Conservation (phyloP, 2,113 vertebrate genomes). For the Melanerpes formicivorus region DNA sequence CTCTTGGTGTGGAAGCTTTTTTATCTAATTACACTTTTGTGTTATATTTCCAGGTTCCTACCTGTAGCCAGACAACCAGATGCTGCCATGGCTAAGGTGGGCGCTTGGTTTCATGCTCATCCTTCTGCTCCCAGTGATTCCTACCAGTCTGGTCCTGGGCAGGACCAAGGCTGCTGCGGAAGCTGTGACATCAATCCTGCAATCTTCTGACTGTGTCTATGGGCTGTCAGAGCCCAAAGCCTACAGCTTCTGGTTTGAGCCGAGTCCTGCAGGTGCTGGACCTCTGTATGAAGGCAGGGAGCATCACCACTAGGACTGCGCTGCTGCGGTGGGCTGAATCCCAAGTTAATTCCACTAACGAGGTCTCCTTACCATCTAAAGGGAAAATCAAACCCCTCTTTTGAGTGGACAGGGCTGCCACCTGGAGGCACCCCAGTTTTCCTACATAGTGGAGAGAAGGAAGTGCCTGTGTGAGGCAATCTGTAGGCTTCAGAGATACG, state of each 20-base stretch:
- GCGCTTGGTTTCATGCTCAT: background rate
- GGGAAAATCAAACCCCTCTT: background rate
- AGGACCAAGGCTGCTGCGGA: background rate
- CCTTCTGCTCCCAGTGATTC: background rate
- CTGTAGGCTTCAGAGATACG: background rate
- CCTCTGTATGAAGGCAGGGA: background rate
- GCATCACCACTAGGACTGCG: background rate
- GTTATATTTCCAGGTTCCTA: background rate
- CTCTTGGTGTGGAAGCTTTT: background rate
- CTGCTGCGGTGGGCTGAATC: background rate
- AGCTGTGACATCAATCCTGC: background rate
- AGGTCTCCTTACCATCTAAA: background rate
- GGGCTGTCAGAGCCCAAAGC: background rate
- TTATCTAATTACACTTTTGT: background rate
- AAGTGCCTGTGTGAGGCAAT: fast-evolving
- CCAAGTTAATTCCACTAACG: background rate
- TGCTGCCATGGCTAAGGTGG: background rate
- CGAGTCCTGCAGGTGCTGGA: background rate
- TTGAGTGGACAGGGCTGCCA: slow-evolving; percentile 61
- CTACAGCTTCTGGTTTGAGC: background rate
- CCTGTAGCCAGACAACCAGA: background rate
- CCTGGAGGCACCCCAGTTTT: slow-evolving; percentile 64
- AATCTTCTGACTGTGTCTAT: background rate
- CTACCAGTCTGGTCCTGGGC: background rate
- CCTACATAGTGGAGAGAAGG: background rate